Evolutionary conservation across 2,113 vertebrate genomes (phyloP), one percentile per base, ranked within the genome.

Genomic region (Archocentrus centrarchus): DNA sequence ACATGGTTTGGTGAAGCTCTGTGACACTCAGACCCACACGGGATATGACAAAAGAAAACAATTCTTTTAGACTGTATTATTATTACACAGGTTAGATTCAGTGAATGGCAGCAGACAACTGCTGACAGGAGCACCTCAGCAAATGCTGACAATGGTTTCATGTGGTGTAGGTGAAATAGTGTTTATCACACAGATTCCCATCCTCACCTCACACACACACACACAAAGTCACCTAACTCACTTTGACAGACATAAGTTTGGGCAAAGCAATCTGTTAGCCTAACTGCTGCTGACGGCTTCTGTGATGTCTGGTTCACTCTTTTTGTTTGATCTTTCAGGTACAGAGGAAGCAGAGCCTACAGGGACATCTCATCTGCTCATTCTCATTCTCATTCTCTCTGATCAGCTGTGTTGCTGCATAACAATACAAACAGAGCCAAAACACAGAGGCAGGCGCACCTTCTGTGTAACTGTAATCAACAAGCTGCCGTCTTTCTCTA

Each of bases 261-360:
- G 79, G 85, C 82, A 75, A 82, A 79, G 62, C 83, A 91, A 93
- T 93, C 84, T 90, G 91, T 93, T 86, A 84, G 24, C 11, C 73
- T 92, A 93, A 95, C 84, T 24, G 78, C 55, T 41, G 70, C 84
- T 91, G 95, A 90, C 91, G 47, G 81, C 60, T 82, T 59, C 80
- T 92, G 88, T 88, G 91, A 93, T 94, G 87, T 79, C 63, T 73
- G 53, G 61, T 82, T 92, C 91, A 1, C 77, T 24, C 59, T 27
- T 37, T 62, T 89, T 37, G 61, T 94, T 94, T 94, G 95, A 95
- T 94, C 91, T 62, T 68, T 4, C 85, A 92, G 92, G 91, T 92
- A 91, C 87, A 86, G 83, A 82, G 87, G 89, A 94, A 93, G 90
- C 7, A 20, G 59, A 64, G 84, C 77, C 92, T 85, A 22, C 55